Percentiles rank a stretch among this genome's conserved stretches.
These are phyloP conservation scores for Brachyptera risi DNA, from an alignment of 2,888 invertebrate genomes.

Conservation along the genomic window DNA sequence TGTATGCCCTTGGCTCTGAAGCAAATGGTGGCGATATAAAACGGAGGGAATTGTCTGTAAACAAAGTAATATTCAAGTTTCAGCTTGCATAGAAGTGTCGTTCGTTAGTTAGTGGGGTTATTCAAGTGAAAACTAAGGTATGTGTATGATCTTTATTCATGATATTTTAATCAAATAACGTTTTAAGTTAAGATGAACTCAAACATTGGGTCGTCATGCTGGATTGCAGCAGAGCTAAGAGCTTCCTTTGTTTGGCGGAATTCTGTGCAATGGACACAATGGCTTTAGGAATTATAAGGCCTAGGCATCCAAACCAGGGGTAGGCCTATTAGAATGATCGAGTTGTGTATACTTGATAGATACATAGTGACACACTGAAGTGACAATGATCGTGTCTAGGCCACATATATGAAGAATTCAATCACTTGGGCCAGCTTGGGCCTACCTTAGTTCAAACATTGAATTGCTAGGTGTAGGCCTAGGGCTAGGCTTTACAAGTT, in stretches of 20 bases:
- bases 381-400: too few species aligned
- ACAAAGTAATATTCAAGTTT: not conserved
- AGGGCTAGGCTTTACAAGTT: too few species aligned
- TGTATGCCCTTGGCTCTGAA: not conserved
- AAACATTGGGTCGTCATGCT: not conserved
- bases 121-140: not conserved
- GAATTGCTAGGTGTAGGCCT: too few species aligned
- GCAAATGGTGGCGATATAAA: not conserved
- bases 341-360: too few species aligned
- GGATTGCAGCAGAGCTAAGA: not conserved
- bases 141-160: constrained; percentile 1
- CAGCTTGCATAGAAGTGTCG: not conserved
- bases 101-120: not conserved
- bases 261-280: too few species aligned
- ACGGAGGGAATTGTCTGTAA: constrained; percentile 12
- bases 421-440: too few species aligned
- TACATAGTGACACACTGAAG: too few species aligned
- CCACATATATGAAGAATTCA: too few species aligned
- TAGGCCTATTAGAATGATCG: too few species aligned
- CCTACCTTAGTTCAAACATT: too few species aligned
- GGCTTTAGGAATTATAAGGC: too few species aligned
- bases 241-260: constrained; percentile 7
- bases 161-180: not conserved
- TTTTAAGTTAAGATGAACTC: not conserved
- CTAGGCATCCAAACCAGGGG: too few species aligned